Evolutionary conservation across 2,113 vertebrate species (phyloP), one percentile per base, ranked within the genome.

Genomic region (Pseudorasbora parva): DNA sequence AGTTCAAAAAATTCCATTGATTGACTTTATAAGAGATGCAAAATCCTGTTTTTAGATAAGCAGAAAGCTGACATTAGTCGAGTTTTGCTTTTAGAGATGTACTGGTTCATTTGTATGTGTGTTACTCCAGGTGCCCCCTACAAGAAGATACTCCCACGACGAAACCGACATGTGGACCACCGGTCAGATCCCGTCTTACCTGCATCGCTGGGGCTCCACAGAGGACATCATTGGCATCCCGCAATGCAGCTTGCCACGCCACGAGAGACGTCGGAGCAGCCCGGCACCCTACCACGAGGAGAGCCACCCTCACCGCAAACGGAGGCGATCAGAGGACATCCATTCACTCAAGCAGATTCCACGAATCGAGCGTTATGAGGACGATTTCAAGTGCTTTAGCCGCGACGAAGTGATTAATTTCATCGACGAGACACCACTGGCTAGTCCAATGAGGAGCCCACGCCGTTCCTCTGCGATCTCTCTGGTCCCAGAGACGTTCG

Each of bases 111-210:
- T 10, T 64, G 14, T 56, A 27, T n/a, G 62, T 82, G 77, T 86
- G 21, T 87, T 86, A 78, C 85, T 45, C 4, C 93, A 98, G 97
- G 97, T 98, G 91, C 97, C 97, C 73, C 94, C 96, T 91, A 95
- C 95, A 91, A 94, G 97, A 92, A 96, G 97, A 91, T 95, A 94
- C 93, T 98, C 97, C 88, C 96, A 97, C 88, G 97, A 98, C 87
- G 97, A 97, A 89, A 95, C 94, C 59, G 96, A 97, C 86, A 93
- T 96, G 92, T 97, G 96, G 96, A 95, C 94, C 47, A 93, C 91
- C 47, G 91, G 95, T 78, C 95, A 90, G 93, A 94, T 96, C 88
- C 94, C 96, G 51, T 92, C 95, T 49, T 94, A 96, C 91, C 94
- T 95, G 45, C 96, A 95, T 12, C 94, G 92, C 86, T 97, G 97